Percentiles rank a stretch among this genome's conserved stretches.
These are phyloP conservation scores for Amblyteles armatorius DNA, from an alignment of 2,888 invertebrate genomes.

Conservation along the genomic window DNA sequence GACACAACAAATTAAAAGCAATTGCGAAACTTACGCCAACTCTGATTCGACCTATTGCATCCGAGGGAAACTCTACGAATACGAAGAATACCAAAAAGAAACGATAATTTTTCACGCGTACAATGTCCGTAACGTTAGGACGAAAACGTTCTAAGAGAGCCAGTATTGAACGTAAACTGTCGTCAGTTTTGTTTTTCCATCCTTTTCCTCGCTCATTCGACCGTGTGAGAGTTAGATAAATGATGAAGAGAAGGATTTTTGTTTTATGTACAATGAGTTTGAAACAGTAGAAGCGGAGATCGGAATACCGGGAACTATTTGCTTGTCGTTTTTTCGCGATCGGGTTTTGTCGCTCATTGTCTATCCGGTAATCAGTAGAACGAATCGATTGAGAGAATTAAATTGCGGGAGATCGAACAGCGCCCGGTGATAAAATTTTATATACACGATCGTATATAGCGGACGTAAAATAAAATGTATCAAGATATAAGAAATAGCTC, in stretches of 20 bases:
- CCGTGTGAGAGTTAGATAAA: constrained; percentile 7
- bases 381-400: not conserved
- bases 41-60: not conserved
- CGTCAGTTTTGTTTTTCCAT: not conserved
- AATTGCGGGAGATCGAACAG: not conserved
- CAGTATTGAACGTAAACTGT: not conserved
- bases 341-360: not conserved
- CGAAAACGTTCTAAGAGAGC: constrained; percentile 7
- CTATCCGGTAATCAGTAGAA: not conserved
- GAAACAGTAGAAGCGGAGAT: not conserved
- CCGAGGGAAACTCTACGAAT: not conserved
- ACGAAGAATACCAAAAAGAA: not conserved
- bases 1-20: not conserved
- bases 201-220: not conserved
- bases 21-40: not conserved
- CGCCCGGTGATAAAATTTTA: not conserved
- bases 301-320: not conserved
- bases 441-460: constrained; percentile 6
- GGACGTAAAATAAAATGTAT: not conserved
- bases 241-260: constrained; percentile 2
- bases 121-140: not conserved
- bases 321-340: not conserved
- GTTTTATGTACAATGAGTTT: constrained; percentile 23
- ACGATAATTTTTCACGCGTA: constrained; percentile 3
- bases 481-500: not conserved